A percentile compares a stretch with the other conserved stretches of the same genome.
These are phyloP conservation scores for Nephrotoma guestfalica DNA, from an alignment of 2,888 invertebrate species.

Conservation along the genomic window DNA sequence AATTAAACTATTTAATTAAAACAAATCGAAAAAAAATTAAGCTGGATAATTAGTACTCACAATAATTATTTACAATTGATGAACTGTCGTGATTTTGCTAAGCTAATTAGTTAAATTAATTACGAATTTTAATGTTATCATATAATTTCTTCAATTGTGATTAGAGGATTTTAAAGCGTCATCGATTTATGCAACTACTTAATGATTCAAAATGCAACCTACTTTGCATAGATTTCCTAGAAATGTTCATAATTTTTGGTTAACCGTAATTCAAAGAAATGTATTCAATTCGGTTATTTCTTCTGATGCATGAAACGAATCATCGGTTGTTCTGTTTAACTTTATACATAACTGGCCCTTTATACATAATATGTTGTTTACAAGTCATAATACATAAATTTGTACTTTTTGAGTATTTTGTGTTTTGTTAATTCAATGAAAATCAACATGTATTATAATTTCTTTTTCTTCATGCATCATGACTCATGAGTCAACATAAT, in stretches of 20 bases:
- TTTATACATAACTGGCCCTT: background rate
- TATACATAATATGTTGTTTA: too few relatives aligned
- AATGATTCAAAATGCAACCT: background rate
- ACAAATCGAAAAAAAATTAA: background rate
- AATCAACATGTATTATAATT: too few relatives aligned
- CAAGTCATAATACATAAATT: too few relatives aligned
- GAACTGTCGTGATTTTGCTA: background rate
- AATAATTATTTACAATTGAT: background rate
- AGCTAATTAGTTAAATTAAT: background rate
- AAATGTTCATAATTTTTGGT: background rate
- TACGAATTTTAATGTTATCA: background rate
- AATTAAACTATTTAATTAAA: background rate
- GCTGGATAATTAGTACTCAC: background rate
- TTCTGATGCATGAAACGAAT: background rate
- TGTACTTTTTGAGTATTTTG: too few relatives aligned
- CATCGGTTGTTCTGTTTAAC: background rate
- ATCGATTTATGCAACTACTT: background rate
- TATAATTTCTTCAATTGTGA: background rate
- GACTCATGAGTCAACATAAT: too few relatives aligned
- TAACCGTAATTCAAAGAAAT: background rate
- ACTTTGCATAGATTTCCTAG: background rate
- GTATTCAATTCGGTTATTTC: background rate
- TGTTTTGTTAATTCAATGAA: too few relatives aligned
- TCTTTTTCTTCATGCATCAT: too few relatives aligned
- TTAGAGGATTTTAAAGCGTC: background rate